These are phyloP conservation scores for Cygnus olor DNA, from an alignment of 2,797 vertebrate genomes.

Conservation along the genomic window DNA sequence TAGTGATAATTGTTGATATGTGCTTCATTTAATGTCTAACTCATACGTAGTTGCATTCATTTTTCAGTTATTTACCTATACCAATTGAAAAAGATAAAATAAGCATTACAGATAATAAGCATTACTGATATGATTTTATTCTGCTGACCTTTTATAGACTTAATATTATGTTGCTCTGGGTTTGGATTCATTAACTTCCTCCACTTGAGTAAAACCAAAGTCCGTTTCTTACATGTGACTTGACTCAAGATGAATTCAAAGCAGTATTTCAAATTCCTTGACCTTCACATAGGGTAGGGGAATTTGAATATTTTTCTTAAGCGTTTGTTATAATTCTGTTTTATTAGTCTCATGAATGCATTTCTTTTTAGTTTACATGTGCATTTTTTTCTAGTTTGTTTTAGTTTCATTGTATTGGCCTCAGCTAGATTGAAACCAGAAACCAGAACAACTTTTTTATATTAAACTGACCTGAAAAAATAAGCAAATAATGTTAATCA, in stretches of 20 bases:
- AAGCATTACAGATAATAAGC: background rate
- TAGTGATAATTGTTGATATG: background rate
- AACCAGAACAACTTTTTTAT: background rate
- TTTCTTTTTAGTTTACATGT: background rate
- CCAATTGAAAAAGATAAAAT: background rate
- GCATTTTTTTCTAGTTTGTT: background rate
- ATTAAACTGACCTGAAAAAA: background rate
- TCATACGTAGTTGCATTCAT: background rate
- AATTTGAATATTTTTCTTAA: background rate
- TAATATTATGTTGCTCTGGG: background rate
- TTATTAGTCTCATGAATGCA: background rate
- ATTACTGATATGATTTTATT: background rate
- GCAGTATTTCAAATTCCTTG: background rate
- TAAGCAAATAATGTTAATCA: background rate
- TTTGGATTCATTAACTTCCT: background rate
- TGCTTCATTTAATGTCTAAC: background rate
- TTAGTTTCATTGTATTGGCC: background rate
- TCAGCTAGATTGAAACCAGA: background rate
- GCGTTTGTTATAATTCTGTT: background rate
- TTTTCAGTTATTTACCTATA: background rate
- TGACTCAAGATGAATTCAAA: background rate
- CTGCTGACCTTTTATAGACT: background rate
- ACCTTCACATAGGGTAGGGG: background rate
- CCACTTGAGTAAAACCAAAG: background rate
- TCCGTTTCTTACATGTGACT: background rate